Percentiles rank a stretch among this genome's conserved stretches.
phyloP scores from a whole-genome alignment of 2,888 invertebrate genomes.

The Agonum fuliginosum region DNA sequence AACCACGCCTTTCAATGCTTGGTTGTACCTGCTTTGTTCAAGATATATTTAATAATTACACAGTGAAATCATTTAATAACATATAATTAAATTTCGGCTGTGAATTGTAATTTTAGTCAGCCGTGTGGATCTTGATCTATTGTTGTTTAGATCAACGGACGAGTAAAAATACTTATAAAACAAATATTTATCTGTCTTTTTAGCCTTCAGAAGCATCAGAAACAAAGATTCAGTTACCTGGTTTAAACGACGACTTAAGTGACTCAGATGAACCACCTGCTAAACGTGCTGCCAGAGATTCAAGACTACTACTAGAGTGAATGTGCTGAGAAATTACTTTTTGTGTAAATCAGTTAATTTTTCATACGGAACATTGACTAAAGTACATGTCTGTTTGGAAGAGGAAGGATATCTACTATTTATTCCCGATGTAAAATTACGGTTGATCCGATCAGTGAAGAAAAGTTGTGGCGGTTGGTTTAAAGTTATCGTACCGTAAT shows the following conservation, averaged over 20 bases:
- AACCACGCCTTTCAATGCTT: too few relatives aligned
- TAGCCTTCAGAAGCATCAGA: conserved; percentile 89
- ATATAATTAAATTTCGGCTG: too few relatives aligned
- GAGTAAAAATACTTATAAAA: neutral
- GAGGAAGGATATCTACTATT: neutral
- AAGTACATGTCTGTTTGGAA: neutral
- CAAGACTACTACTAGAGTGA: conserved; percentile 53
- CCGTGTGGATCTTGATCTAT: too few relatives aligned
- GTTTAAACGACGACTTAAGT: conserved; percentile 76
- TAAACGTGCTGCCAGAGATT: conserved; percentile 66
- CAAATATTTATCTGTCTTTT: conserved; percentile 61
- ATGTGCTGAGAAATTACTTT: conserved; percentile 15
- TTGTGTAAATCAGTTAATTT: conserved; percentile 12
- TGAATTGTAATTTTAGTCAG: too few relatives aligned
- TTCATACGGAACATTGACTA: neutral
- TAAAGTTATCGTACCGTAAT: neutral
- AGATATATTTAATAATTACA: too few relatives aligned
- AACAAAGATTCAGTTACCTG: conserved; percentile 85
- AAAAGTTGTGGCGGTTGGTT: too few relatives aligned
- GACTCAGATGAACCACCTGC: conserved; percentile 72
- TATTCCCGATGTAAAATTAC: neutral
- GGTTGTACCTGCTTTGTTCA: too few relatives aligned
- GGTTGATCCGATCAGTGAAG: conserved; percentile 10
- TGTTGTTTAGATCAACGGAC: neutral
- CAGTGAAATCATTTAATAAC: too few relatives aligned